Conservation (phyloP, 2,113 vertebrate genomes). For the Mustela lutreola region DNA sequence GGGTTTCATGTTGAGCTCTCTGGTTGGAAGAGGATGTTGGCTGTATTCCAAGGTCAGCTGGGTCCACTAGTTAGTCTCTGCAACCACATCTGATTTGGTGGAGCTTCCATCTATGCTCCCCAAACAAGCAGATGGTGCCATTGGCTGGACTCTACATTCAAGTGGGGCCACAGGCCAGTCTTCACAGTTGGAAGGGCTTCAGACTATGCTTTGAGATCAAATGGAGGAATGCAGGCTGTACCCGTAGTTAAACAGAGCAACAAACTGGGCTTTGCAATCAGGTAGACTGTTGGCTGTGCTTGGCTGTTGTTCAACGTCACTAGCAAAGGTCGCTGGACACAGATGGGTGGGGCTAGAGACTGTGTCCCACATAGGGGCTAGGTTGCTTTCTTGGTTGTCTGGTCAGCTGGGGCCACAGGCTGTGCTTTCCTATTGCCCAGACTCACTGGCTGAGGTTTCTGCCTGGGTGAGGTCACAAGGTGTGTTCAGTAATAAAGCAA, state of each 20-base stretch:
- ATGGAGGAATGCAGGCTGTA: background rate
- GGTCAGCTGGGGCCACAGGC: background rate
- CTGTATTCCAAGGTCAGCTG: background rate
- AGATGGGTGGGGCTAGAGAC: background rate
- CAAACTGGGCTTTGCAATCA: background rate
- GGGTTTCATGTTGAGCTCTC: background rate
- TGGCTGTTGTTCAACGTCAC: background rate
- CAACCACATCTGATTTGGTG: background rate
- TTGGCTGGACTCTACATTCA: background rate
- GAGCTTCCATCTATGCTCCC: background rate
- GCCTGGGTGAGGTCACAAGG: background rate
- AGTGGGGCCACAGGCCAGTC: background rate
- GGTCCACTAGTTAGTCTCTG: background rate
- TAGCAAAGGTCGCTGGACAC: background rate
- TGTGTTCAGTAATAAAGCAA: background rate
- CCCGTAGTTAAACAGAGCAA: background rate
- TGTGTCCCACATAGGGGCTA: background rate
- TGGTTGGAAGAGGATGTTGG: background rate
- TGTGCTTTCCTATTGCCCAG: background rate
- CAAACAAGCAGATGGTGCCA: background rate
- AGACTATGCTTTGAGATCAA: background rate
- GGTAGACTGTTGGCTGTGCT: background rate
- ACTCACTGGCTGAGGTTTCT: background rate
- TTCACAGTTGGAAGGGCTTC: background rate
- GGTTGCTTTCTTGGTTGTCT: background rate